Percentiles rank a stretch among this genome's conserved stretches.
phyloP scores from a whole-genome alignment of 1,140 invertebrate species.

The Calycopis cecrops region DNA sequence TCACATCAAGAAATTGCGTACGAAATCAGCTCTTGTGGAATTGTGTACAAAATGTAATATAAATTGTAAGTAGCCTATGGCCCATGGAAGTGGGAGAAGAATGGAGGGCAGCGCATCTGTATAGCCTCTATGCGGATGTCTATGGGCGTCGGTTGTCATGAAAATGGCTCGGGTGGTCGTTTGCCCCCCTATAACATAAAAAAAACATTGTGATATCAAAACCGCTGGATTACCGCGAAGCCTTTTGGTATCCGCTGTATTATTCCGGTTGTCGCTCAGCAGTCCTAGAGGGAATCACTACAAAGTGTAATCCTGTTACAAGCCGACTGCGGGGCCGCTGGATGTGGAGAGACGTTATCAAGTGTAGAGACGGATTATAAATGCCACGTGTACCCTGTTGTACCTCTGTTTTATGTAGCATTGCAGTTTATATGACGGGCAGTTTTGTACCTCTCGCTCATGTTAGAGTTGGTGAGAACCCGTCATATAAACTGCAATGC shows the following conservation, averaged over 20 bases:
- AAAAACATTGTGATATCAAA: not conserved
- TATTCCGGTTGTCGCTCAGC: constrained; percentile 25
- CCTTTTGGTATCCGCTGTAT: constrained; percentile 23
- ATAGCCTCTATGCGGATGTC: too few species aligned
- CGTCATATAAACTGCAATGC: too few species aligned
- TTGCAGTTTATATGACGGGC: too few species aligned
- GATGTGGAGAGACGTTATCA: not conserved
- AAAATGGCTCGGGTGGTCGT: too few species aligned
- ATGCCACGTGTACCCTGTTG: not conserved
- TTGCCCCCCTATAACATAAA: too few species aligned
- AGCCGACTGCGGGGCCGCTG: not conserved
- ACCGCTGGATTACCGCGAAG: constrained; percentile 16
- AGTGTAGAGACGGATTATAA: not conserved
- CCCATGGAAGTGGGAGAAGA: too few species aligned
- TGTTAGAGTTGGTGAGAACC: not conserved
- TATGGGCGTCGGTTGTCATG: too few species aligned
- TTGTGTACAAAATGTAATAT: too few species aligned
- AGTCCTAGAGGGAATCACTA: constrained; percentile 26
- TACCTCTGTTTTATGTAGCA: not conserved
- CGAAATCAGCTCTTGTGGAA: too few species aligned
- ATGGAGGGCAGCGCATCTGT: too few species aligned
- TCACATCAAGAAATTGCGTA: too few species aligned
- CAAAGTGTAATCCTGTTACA: constrained; percentile 28
- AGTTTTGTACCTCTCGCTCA: not conserved
- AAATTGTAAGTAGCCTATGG: too few species aligned